phyloP scores from a whole-genome alignment of 1,140 invertebrate genomes.

The Aphaenogaster ashmeadi region DNA sequence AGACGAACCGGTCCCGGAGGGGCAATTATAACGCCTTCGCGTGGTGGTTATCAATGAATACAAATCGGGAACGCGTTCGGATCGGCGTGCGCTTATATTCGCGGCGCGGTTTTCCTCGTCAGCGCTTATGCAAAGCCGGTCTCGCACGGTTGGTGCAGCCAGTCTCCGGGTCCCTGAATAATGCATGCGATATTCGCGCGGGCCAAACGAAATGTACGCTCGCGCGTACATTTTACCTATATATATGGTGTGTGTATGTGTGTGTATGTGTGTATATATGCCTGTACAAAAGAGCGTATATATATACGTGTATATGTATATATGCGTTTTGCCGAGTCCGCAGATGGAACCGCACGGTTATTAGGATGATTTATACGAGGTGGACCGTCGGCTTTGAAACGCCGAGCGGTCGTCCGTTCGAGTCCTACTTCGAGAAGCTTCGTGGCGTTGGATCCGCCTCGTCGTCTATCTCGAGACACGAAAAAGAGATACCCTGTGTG shows the following conservation, averaged over 20 bases:
- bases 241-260: slow-evolving; percentile 3
- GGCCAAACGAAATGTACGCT: slow-evolving; percentile 72
- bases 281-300: slow-evolving; percentile 19
- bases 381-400: slow-evolving; percentile 73
- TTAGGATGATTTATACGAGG: slow-evolving; percentile 83
- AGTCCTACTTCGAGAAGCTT: slow-evolving; percentile 59
- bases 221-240: background rate
- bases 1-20: background rate
- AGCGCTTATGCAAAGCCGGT: slow-evolving; percentile 78
- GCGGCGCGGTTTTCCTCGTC: slow-evolving; percentile 72
- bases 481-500: slow-evolving; percentile 24
- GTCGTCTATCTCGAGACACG: slow-evolving; percentile 20
- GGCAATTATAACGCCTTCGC: slow-evolving; percentile 65
- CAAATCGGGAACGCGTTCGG: slow-evolving; percentile 57
- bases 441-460: slow-evolving; percentile 46
- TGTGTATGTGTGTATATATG: background rate
- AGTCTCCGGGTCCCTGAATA: slow-evolving; percentile 78
- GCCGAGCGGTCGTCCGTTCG: slow-evolving; percentile 48
- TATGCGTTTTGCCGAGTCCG: slow-evolving; percentile 74
- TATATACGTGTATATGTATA: slow-evolving; percentile 37
- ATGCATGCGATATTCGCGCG: slow-evolving; percentile 80
- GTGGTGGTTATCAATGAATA: slow-evolving; percentile 66
- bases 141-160: slow-evolving; percentile 64
- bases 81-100: slow-evolving; percentile 50
- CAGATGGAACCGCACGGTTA: slow-evolving; percentile 81